Evolutionary conservation across 2,888 invertebrate genomes (phyloP), one percentile per base, ranked within the genome.

Genomic region (Zaprionus obscuricornis): DNA sequence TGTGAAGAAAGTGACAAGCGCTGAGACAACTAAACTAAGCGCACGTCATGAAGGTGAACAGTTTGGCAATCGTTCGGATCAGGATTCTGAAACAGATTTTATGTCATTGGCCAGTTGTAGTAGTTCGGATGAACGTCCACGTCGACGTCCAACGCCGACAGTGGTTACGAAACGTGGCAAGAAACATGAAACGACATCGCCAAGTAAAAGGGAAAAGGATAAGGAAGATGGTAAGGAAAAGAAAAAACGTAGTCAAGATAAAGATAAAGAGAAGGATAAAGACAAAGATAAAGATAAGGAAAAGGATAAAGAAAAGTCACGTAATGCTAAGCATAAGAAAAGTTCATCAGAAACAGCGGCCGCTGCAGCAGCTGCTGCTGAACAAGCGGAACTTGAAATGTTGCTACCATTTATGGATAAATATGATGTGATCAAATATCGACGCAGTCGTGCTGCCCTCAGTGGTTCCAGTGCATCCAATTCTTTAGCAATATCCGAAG

Each of bases 341-440:
- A 62, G 34, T 34, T 67, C 74, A 8, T 74, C 73, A 7, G 88
- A 86, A 26, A 76, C 85, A 1, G 50, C 68, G 2, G 74, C 83
- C 2, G 74, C 85, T 11, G 82, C 85, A 0, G 86, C 85, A 2
- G 85, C 87, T 3, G 87, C 79, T n/a, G n/a, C 87, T 2, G 85
- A 86, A 34, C 86, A 87, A 39, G 87, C 85, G 2, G 88, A 88
- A 31, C 47, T 86, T 20, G 88, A 88, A 47, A 83, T 88, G 92
- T 56, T 89, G 27, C 49, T 89, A 26, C 88, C 88, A 0, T 90
- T 89, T 16, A 74, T 90, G 85, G 93, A 93, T 75, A 93, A 93
- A 85, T 93, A 92, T 81, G 93, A 93, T 75, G 91, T 92, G 85
- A 92, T 92, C 58, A 92, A 94, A 88, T 92, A 93, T 88, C 89